A percentile compares a stretch with the other conserved stretches of the same genome.
phyloP scores from a whole-genome alignment of 2,797 vertebrate species.

The Helostoma temminkii region DNA sequence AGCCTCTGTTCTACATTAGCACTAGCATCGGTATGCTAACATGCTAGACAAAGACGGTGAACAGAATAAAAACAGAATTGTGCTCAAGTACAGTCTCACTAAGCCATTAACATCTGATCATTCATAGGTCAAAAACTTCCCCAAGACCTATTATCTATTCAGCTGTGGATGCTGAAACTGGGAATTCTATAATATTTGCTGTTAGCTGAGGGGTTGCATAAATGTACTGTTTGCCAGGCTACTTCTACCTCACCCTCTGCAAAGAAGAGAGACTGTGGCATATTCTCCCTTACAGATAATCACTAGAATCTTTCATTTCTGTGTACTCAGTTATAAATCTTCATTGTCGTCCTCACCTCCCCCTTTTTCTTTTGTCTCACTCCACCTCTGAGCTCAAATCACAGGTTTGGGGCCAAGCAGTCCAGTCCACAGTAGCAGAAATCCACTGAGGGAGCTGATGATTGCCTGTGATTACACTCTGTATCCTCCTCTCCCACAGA shows the following conservation, averaged over 20 bases:
- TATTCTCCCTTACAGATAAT: conserved; percentile 10
- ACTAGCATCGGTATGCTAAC: too few species aligned
- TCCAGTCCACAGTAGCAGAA: conserved; percentile 53
- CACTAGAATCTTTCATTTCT: conserved; percentile 17
- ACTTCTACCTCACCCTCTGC: neutral
- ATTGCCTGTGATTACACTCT: conserved; percentile 82
- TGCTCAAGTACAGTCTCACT: too few species aligned
- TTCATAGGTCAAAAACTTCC: neutral
- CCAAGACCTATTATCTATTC: neutral
- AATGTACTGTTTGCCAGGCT: neutral
- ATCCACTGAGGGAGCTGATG: conserved; percentile 70
- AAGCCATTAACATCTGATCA: neutral
- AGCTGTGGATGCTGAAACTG: conserved; percentile 3
- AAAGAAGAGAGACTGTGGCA: neutral
- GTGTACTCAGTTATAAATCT: conserved; percentile 19
- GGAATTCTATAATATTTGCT: conserved; percentile 22
- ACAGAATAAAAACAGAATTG: too few species aligned
- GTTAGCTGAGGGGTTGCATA: neutral
- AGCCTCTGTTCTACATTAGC: too few species aligned
- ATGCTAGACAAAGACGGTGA: too few species aligned
- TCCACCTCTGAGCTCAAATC: conserved; percentile 62
- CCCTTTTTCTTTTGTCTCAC: conserved; percentile 34
- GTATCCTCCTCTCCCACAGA: conserved; percentile 37
- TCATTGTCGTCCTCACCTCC: conserved; percentile 15
- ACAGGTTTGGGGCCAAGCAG: conserved; percentile 55